Percentiles rank a stretch among this genome's conserved stretches.
phyloP scores from a whole-genome alignment of 2,797 vertebrate species.

The Sus cebifrons region DNA sequence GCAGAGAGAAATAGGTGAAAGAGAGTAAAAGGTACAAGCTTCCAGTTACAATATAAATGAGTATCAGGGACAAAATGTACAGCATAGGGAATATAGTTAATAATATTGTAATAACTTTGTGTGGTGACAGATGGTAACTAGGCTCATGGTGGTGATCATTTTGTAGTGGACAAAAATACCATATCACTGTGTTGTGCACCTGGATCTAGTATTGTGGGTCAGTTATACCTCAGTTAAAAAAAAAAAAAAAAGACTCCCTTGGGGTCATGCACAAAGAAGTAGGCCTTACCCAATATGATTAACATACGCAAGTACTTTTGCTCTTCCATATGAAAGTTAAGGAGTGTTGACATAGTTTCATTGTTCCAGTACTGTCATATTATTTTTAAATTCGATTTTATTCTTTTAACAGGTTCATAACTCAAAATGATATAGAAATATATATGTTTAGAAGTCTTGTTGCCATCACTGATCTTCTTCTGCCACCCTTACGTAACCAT shows the following conservation, averaged over 20 bases:
- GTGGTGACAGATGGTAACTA: not conserved
- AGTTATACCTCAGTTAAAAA: not conserved
- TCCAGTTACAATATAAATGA: not conserved
- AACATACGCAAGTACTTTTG: not conserved
- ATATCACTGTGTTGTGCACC: not conserved
- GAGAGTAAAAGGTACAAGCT: not conserved
- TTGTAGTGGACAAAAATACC: not conserved
- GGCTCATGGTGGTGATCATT: not conserved
- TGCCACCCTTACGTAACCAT: not conserved
- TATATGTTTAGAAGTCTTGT: not conserved
- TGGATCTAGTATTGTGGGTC: not conserved
- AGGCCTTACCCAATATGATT: not conserved
- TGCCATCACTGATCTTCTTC: not conserved
- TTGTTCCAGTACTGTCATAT: not conserved
- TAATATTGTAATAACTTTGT: not conserved
- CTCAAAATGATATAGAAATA: slow-evolving; percentile 21
- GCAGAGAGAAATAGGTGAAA: not conserved
- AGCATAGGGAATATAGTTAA: not conserved
- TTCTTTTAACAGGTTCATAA: slow-evolving; percentile 46
- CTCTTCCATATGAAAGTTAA: not conserved
- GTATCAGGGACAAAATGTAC: not conserved
- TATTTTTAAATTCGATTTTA: slow-evolving; percentile 51
- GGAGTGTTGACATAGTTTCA: not conserved
- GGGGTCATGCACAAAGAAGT: not conserved
- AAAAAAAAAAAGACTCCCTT: not conserved